Evolutionary conservation across 2,113 vertebrate genomes (phyloP).

Genomic region (Clinocottus analis): DNA sequence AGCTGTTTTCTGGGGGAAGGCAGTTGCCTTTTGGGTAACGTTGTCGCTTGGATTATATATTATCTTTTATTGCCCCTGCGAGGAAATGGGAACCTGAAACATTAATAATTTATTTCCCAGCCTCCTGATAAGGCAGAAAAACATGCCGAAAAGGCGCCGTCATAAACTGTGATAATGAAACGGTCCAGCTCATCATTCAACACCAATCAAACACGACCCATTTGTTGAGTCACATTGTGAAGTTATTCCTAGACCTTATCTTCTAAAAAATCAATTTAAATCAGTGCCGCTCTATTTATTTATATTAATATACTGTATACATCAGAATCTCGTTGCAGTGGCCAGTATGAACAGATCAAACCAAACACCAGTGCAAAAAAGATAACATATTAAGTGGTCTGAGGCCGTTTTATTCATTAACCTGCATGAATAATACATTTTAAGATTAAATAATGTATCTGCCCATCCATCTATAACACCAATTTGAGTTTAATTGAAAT

Average conservation of each 20-base stretch:
- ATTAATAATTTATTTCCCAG: background rate
- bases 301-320: background rate
- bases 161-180: background rate
- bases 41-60: background rate
- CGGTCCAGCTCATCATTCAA: too few relatives aligned
- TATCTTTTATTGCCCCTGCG: background rate
- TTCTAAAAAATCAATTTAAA: slow-evolving; percentile 43
- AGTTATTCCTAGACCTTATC: background rate
- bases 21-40: background rate
- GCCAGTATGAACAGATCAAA: background rate
- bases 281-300: slow-evolving; percentile 48
- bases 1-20: background rate
- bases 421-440: slow-evolving; percentile 71
- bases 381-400: slow-evolving; percentile 27
- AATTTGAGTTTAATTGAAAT: slow-evolving; percentile 64
- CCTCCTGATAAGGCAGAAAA: background rate
- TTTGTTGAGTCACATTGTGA: slow-evolving; percentile 18
- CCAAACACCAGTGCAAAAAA: slow-evolving; percentile 4
- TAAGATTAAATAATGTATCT: slow-evolving; percentile 65
- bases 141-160: background rate
- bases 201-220: background rate
- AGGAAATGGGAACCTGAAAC: background rate
- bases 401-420: slow-evolving; percentile 60
- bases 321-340: background rate
- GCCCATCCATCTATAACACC: slow-evolving; percentile 44